These are phyloP conservation scores for Anolis sagrei DNA, from an alignment of 2,113 vertebrate genomes.

Conservation along the genomic window DNA sequence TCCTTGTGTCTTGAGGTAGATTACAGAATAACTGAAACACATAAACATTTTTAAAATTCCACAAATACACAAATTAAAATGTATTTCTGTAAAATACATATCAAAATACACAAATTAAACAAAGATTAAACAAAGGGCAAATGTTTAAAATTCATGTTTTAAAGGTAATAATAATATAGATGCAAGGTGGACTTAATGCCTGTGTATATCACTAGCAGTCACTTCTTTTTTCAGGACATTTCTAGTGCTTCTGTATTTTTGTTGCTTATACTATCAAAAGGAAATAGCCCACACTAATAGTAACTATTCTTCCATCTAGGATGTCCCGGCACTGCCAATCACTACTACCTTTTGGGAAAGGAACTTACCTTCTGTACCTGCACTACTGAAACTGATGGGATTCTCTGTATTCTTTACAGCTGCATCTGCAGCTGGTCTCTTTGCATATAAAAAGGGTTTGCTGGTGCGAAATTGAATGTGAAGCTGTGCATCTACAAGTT, in stretches of 20 bases:
- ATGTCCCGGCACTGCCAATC: conserved; percentile 86
- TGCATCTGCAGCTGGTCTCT: conserved; percentile 73
- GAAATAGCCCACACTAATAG: conserved; percentile 19
- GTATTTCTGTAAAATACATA: too few species aligned
- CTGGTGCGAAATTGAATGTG: conserved; percentile 66
- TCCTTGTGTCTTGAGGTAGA: too few species aligned
- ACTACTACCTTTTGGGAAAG: conserved; percentile 90
- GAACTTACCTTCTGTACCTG: conserved; percentile 89
- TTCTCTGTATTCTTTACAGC: conserved; percentile 81
- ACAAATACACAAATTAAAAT: too few species aligned
- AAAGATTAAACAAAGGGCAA: too few species aligned
- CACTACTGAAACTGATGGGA: conserved; percentile 85
- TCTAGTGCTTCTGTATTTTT: neutral
- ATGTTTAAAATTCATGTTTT: too few species aligned
- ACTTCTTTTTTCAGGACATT: neutral
- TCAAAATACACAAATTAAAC: too few species aligned
- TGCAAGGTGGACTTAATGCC: too few species aligned
- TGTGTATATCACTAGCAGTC: neutral
- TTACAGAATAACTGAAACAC: too few species aligned
- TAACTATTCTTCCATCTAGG: conserved; percentile 78
- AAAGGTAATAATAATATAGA: too few species aligned
- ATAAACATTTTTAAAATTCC: too few species aligned
- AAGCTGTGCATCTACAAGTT: conserved; percentile 32
- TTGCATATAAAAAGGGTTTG: conserved; percentile 86
- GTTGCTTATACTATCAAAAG: neutral